phyloP scores from a whole-genome alignment of 2,113 vertebrate genomes.

The Lycaon pictus region DNA sequence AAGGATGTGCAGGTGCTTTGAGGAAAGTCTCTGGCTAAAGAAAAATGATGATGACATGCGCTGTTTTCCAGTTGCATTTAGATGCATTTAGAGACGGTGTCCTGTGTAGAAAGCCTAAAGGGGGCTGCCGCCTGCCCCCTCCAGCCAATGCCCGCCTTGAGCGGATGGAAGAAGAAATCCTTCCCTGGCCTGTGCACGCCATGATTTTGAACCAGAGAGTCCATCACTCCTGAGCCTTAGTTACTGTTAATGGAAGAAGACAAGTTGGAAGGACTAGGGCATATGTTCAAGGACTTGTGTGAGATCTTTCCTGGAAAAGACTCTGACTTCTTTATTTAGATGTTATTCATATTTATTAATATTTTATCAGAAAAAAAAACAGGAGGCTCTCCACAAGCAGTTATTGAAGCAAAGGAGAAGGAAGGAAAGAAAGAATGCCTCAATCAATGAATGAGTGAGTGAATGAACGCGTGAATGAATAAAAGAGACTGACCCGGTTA shows the following conservation, averaged over 20 bases:
- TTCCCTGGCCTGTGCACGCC: neutral
- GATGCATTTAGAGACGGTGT: neutral
- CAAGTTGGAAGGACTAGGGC: too few relatives aligned
- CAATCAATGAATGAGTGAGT: neutral
- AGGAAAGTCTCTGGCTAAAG: neutral
- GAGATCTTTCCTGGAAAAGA: neutral
- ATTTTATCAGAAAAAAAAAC: neutral
- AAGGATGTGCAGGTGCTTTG: too few relatives aligned
- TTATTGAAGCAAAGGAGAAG: neutral
- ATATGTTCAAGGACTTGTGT: neutral
- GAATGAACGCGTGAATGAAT: neutral
- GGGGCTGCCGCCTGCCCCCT: neutral
- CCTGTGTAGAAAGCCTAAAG: neutral
- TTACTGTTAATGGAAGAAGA: neutral
- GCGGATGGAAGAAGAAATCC: neutral
- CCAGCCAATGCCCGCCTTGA: neutral
- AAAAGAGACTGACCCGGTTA: neutral
- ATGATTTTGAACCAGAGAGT: neutral
- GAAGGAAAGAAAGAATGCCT: neutral
- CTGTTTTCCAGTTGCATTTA: too few relatives aligned
- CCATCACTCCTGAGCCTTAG: neutral
- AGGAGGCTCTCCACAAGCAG: neutral
- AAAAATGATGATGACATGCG: neutral
- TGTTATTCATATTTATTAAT: neutral
- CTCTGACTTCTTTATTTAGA: neutral